Conservation (phyloP, 2,888 invertebrate species). For the Drosophila paranaensis region DNA sequence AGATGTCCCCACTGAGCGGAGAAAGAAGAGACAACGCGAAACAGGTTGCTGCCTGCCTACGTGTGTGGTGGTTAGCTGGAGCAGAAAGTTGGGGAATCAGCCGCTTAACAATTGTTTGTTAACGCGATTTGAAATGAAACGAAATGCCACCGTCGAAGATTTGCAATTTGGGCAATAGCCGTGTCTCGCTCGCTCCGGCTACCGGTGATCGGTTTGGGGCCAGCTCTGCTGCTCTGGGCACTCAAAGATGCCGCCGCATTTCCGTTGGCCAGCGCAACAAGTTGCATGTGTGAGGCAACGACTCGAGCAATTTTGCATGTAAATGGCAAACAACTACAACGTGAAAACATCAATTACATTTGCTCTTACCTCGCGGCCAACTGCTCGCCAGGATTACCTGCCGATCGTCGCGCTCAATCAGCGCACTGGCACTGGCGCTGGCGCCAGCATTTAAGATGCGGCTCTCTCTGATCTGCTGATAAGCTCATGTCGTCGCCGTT, state of each 20-base stretch:
- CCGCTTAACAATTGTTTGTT: conserved; percentile 77
- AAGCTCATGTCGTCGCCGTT: conserved; percentile 73
- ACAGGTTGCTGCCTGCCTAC: conserved; percentile 68
- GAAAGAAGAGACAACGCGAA: conserved; percentile 14
- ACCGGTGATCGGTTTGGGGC: neutral
- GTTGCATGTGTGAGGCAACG: conserved; percentile 35
- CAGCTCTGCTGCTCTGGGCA: conserved; percentile 11
- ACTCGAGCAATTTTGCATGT: conserved; percentile 59
- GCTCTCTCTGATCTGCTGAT: conserved; percentile 84
- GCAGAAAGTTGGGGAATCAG: conserved; percentile 39
- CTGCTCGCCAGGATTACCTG: conserved; percentile 64
- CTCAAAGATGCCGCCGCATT: conserved; percentile 68
- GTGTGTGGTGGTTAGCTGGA: conserved; percentile 66
- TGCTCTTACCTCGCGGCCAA: conserved; percentile 28
- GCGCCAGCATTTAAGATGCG: conserved; percentile 85
- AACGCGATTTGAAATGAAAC: conserved; percentile 77
- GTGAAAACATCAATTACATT: conserved; percentile 79
- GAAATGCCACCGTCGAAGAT: conserved; percentile 75
- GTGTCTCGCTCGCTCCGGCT: conserved; percentile 19
- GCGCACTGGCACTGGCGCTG: conserved; percentile 82
- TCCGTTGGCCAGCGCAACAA: conserved; percentile 57
- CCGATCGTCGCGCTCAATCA: conserved; percentile 81
- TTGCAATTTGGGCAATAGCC: conserved; percentile 65
- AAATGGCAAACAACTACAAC: conserved; percentile 76
- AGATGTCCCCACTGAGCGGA: conserved; percentile 54